These are phyloP conservation scores for Abrostola tripartita DNA, from an alignment of 2,888 invertebrate genomes.

Conservation along the genomic window DNA sequence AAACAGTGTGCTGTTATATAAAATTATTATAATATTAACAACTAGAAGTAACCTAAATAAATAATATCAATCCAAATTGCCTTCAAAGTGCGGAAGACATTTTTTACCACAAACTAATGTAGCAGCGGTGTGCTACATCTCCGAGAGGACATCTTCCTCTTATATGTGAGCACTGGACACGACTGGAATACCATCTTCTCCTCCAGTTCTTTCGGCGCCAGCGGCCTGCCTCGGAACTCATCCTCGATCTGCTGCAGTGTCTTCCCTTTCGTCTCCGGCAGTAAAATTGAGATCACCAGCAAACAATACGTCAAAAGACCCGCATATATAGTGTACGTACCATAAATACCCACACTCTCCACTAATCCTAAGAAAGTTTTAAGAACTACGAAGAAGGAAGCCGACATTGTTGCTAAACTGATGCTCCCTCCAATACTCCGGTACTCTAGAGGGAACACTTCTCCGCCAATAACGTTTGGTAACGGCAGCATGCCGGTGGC, in stretches of 20 bases:
- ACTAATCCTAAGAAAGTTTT: conserved; percentile 89
- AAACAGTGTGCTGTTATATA: conserved; percentile 28
- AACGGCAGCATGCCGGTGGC: conserved; percentile 89
- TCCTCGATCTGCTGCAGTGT: conserved; percentile 90
- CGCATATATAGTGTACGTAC: conserved; percentile 88
- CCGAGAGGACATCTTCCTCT: conserved; percentile 66
- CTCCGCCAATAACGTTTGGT: conserved; percentile 91
- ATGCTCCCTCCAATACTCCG: conserved; percentile 90
- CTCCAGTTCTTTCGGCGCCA: conserved; percentile 65
- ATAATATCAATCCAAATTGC: conserved; percentile 32
- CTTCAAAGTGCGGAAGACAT: conserved; percentile 19
- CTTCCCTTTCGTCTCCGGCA: conserved; percentile 91
- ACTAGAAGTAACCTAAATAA: conserved; percentile 36
- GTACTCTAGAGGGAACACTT: conserved; percentile 89
- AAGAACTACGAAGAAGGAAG: conserved; percentile 89
- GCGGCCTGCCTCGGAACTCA: conserved; percentile 76
- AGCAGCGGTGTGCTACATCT: conserved; percentile 64
- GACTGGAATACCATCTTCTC: conserved; percentile 66
- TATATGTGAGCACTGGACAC: conserved; percentile 66
- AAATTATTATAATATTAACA: conserved; percentile 25
- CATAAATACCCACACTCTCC: conserved; percentile 81
- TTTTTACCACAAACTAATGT: conserved; percentile 43
- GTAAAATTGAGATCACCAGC: conserved; percentile 83
- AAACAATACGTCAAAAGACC: conserved; percentile 84
- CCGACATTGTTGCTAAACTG: conserved; percentile 87